phyloP scores from a whole-genome alignment of 1,140 invertebrate genomes.

The Caerostris darwini region DNA sequence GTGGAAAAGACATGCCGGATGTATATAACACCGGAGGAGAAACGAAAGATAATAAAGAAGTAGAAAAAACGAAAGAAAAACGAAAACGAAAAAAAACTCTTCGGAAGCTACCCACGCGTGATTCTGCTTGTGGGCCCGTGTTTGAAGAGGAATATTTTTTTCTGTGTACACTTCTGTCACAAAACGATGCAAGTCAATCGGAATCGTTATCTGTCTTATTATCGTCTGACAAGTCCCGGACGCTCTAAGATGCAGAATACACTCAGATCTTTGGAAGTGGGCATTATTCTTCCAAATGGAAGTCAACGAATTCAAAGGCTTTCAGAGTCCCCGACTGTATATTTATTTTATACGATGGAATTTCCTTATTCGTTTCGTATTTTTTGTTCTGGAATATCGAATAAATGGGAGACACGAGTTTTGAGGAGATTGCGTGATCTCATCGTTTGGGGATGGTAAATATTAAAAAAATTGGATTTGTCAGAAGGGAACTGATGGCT shows the following conservation, averaged over 20 bases:
- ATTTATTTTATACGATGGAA: background rate
- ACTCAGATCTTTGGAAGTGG: background rate
- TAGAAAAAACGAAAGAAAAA: background rate
- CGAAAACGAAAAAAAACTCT: too few species aligned
- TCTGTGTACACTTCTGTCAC: background rate
- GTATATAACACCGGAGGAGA: background rate
- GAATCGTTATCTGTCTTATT: conserved; percentile 44
- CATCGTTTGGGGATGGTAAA: too few species aligned
- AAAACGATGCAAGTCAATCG: background rate
- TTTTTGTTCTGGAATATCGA: background rate
- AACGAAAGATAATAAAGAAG: background rate
- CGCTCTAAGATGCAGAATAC: background rate
- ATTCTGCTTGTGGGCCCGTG: background rate
- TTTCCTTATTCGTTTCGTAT: background rate
- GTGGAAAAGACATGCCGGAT: background rate
- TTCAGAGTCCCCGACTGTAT: background rate
- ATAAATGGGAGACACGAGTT: too few species aligned
- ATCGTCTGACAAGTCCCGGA: background rate
- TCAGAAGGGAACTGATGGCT: too few species aligned
- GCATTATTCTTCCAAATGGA: background rate
- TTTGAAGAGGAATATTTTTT: conserved; percentile 39
- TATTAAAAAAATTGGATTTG: too few species aligned
- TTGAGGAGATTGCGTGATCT: too few species aligned
- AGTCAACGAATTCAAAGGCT: background rate
- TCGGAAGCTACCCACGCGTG: background rate